Conservation (phyloP, 2,797 vertebrate genomes). For the Epinephelus awoara region DNA sequence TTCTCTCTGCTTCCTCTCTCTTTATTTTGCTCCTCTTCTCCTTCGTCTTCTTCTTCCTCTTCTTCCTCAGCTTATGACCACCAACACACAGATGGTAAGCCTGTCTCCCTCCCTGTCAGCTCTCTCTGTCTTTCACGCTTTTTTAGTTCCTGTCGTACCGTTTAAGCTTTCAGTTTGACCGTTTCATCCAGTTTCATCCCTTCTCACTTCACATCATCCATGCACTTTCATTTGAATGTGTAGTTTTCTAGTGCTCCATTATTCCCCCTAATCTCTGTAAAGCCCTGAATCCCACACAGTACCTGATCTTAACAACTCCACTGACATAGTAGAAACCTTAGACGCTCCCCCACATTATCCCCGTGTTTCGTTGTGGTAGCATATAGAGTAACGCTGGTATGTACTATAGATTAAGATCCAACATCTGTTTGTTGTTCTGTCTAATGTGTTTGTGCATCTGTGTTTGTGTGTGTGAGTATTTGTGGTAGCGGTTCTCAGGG, state of each 20-base stretch:
- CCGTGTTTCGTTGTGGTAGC: conserved; percentile 67
- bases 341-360: conserved; percentile 71
- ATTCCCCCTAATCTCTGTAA: conserved; percentile 69
- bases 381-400: conserved; percentile 49
- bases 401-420: conserved; percentile 56
- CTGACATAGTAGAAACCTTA: conserved; percentile 73
- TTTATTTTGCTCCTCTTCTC: conserved; percentile 85
- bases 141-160: conserved; percentile 74
- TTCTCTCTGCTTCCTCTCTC: conserved; percentile 82
- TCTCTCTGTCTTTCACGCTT: conserved; percentile 81
- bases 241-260: conserved; percentile 69
- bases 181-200: conserved; percentile 69
- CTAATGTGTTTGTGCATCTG: conserved; percentile 66
- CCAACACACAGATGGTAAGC: conserved; percentile 98
- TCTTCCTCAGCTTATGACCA: conserved; percentile 94
- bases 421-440: conserved; percentile 75
- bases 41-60: conserved; percentile 59
- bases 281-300: conserved; percentile 69
- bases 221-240: conserved; percentile 75
- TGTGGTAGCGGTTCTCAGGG: conserved; percentile 26
- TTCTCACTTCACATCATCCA: conserved; percentile 65
- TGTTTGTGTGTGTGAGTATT: conserved; percentile 47
- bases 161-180: conserved; percentile 79
- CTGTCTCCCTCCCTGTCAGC: conserved; percentile 87
- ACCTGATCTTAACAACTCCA: conserved; percentile 67